These are phyloP conservation scores for Vombatus ursinus DNA, from an alignment of 2,113 vertebrate genomes.

Conservation along the genomic window DNA sequence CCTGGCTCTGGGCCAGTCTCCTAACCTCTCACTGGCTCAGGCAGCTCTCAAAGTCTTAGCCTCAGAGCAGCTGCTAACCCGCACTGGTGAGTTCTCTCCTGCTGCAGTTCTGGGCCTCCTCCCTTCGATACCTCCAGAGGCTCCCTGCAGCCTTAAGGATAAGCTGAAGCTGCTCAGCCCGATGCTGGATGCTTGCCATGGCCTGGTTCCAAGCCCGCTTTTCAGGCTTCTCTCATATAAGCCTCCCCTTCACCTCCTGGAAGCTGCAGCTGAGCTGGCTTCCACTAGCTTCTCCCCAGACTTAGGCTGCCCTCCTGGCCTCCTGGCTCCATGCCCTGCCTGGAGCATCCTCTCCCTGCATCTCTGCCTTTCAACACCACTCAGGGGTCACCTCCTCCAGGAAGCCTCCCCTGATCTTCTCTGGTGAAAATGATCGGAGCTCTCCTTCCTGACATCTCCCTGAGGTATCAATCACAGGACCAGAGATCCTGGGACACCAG, in stretches of 20 bases:
- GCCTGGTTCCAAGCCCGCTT: not conserved
- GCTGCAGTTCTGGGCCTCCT: not conserved
- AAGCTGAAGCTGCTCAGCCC: not conserved
- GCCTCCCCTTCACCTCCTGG: not conserved
- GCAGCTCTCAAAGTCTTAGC: no score
- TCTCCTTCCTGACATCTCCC: not conserved
- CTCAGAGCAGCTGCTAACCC: not conserved
- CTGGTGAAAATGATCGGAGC: no score
- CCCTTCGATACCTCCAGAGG: not conserved
- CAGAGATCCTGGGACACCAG: not conserved
- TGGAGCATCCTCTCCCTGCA: not conserved
- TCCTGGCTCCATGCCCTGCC: not conserved
- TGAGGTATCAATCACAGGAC: not conserved
- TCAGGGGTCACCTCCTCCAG: no score
- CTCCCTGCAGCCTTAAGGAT: not conserved
- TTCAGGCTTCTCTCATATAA: not conserved
- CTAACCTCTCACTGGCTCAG: no score
- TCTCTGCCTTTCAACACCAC: not conserved
- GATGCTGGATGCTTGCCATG: not conserved
- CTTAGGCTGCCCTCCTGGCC: not conserved
- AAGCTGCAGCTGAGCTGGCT: not conserved
- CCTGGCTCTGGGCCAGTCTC: no score
- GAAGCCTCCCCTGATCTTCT: not conserved
- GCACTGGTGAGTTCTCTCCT: slow-evolving; percentile 84
- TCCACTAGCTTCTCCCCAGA: not conserved